Base-by-base conservation (phyloP, 2,888 invertebrate species). In the Andrena camellia region DNA sequence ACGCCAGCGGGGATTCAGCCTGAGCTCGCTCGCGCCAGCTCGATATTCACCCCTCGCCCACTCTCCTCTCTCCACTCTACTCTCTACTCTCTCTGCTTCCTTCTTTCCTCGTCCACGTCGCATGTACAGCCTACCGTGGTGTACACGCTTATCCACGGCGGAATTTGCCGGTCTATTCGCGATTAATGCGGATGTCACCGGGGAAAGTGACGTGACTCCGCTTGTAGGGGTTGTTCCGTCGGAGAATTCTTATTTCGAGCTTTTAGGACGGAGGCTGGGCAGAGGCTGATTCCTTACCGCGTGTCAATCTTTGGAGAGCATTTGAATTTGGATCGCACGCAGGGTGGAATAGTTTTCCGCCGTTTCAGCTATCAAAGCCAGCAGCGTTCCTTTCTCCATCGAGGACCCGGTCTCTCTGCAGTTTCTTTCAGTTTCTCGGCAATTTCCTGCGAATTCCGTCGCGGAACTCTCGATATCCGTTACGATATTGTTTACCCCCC, bases 401-500 rank as follows among this genome's bases (percentile, higher is more conserved):
- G n/a, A 79, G 42, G 35, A 42, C n/a, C 42, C n/a, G 52, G 60
- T 60, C 59, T 77, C 77, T 6, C 31, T 33, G 57, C 76, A 60
- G 62, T 67, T 75, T 78, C 75, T 78, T 75, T 33, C 64, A 42
- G 62, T 23, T 68, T 29, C 29, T 8, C 48, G 17, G 48, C 75
- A 59, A 77, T 77, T 79, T 66, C 70, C 31, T 29, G 26, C 35
- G 48, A 57, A 50, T 42, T 48, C 66, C 62, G 33, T 20, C 54
- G 48, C 10, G 54, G 48, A 33, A 31, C 26, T 29, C 71, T 35
- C 71, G 66, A 72, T 78, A 66, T 52, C 71, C 72, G 71, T 77
- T 54, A 50, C 59, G 33, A 72, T 78, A 72, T 81, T 72, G 67
- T 81, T 78, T 81, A 67, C 54, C 33, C 54, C 54, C 52, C 17